Conservation (phyloP, 2,888 invertebrate species). For the Hypomecis punctinalis region DNA sequence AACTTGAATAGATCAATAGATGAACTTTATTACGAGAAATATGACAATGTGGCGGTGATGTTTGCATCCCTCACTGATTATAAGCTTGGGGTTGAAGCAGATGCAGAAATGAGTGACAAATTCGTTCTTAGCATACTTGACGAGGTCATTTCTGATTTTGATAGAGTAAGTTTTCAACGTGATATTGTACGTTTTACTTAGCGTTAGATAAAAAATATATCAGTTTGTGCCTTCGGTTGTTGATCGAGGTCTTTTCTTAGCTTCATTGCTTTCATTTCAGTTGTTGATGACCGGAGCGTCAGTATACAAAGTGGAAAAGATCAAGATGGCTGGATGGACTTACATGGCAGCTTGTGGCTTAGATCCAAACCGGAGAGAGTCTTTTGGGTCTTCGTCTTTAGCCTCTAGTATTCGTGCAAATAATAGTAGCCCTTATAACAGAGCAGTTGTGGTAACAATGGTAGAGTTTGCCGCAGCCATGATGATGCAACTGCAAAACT, state of each 20-base stretch:
- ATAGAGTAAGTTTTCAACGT: conserved; percentile 86
- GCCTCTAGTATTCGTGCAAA: conserved; percentile 55
- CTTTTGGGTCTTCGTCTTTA: conserved; percentile 72
- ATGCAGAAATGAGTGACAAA: conserved; percentile 87
- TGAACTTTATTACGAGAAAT: conserved; percentile 94
- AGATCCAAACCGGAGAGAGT: conserved; percentile 88
- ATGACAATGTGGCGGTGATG: conserved; percentile 96
- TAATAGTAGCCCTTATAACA: conserved; percentile 62
- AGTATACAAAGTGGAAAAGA: conserved; percentile 94
- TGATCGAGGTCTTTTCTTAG: too few species aligned
- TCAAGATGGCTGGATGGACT: conserved; percentile 98
- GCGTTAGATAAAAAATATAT: too few species aligned
- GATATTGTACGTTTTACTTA: too few species aligned
- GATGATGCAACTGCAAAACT: conserved; percentile 81
- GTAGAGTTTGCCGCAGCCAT: conserved; percentile 80
- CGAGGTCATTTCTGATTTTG: conserved; percentile 96
- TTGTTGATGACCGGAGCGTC: conserved; percentile 86
- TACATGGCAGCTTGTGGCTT: conserved; percentile 99
- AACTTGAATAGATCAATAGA: conserved; percentile 88
- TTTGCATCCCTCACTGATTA: conserved; percentile 97
- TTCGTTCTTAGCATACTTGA: conserved; percentile 91
- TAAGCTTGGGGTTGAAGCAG: conserved; percentile 87
- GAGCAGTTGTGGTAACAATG: conserved; percentile 77
- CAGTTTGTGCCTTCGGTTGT: too few species aligned
- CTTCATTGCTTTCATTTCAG: conserved; percentile 58